Evolutionary conservation across 1,140 invertebrate genomes (phyloP), one percentile per base, ranked within the genome.

Genomic region (Anagrus nilaparvatae): DNA sequence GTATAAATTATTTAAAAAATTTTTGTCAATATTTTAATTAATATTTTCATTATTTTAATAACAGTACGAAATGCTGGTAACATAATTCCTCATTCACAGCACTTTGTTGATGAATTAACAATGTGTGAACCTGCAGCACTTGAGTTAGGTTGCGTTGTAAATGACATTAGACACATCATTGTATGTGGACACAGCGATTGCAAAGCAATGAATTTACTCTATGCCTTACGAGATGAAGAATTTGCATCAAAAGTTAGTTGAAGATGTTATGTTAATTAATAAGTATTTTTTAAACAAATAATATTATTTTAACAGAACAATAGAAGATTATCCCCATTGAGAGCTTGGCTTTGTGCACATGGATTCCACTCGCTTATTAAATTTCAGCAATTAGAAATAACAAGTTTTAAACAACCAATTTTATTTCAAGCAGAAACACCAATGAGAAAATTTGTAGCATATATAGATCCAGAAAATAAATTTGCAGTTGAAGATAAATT

Each of bases 141-240:
- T 46, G 93, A 97, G 69, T 71, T 97, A 24, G 90, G 87, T 19
- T 96, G 92, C 60, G 78, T 94, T 20, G 75, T 91, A n/a, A 94
- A 95, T 59, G 79, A 90, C 54, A 91, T 97, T 32, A 75, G 82
- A 40, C 88, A 97, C 61, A 81, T 97, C 33, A 90, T 97, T 47
- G 89, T 97, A 10, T 96, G 91, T 59, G 94, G 94, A 0, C 94
- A 97, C 61, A 95, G 91, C 32, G 94, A 97, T 65, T 97, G 93
- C 62, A 97, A 97, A 76, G 92, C 93, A 4, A 95, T 96, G 81
- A 94, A 95, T 73, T 72, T 93, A 28, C 67, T 97, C 2, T 89
- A 92, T 58, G 76, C 82, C 55, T 65, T 96, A 27, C 77, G 79
- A 50, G 81, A 87, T 61, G 77, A 80, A 48, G 76, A 87, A 52